Percentiles rank a stretch among this genome's conserved stretches.
Conservation (phyloP, 2,888 invertebrate species). For the Phortica magna region DNA sequence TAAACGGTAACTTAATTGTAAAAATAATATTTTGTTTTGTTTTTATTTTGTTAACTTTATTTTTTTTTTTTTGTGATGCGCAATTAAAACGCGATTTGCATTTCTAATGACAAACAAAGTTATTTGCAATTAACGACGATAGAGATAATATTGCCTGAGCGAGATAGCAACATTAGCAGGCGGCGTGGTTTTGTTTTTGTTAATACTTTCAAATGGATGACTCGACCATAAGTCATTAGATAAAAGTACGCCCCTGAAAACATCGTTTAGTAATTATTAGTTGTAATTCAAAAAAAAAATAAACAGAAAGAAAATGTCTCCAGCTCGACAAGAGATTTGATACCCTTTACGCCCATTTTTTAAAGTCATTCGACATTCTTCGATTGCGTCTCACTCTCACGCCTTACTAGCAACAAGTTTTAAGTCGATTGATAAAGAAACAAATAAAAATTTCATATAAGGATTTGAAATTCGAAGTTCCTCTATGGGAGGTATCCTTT, state of each 20-base stretch:
- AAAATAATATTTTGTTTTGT: constrained; percentile 11
- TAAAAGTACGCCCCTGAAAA: background rate
- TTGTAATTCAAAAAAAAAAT: background rate
- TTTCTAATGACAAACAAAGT: constrained; percentile 49
- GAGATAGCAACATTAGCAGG: background rate
- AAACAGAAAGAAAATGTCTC: background rate
- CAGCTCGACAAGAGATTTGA: background rate
- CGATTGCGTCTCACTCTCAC: too few relatives aligned
- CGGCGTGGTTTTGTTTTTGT: background rate
- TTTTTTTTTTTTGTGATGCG: constrained; percentile 3
- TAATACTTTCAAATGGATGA: too few relatives aligned
- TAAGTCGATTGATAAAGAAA: too few relatives aligned
- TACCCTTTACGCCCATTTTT: too few relatives aligned
- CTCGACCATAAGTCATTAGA: background rate
- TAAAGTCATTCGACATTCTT: too few relatives aligned
- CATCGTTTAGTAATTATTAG: background rate
- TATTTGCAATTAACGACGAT: background rate
- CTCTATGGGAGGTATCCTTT: too few relatives aligned
- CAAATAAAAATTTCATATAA: too few relatives aligned
- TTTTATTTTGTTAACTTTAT: background rate
- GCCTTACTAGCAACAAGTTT: too few relatives aligned
- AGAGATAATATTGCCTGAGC: background rate
- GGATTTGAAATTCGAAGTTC: too few relatives aligned
- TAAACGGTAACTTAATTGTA: background rate
- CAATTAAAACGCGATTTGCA: constrained; percentile 61